These are phyloP conservation scores for Mycteria americana DNA, from an alignment of 2,797 vertebrate genomes.

Conservation along the genomic window DNA sequence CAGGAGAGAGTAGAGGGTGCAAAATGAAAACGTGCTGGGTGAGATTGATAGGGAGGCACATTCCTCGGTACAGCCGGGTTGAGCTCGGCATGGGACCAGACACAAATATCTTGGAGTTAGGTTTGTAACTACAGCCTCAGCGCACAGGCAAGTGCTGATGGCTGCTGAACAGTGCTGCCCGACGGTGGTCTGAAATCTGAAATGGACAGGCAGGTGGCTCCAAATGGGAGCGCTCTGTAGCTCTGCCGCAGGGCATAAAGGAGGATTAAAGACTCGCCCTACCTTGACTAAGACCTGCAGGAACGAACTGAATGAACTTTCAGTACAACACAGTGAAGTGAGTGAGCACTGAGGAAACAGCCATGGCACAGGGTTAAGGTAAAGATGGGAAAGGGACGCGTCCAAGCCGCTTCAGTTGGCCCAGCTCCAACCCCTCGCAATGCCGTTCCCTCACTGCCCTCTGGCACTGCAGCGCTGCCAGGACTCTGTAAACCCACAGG, in stretches of 20 bases:
- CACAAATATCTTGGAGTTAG: neutral
- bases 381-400: neutral
- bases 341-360: neutral
- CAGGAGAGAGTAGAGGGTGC: neutral
- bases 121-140: neutral
- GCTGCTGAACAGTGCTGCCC: neutral
- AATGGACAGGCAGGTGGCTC: neutral
- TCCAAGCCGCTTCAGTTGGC: neutral
- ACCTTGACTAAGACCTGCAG: neutral
- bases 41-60: rapidly evolving
- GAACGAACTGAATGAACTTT: neutral
- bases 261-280: neutral
- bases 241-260: neutral
- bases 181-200: neutral
- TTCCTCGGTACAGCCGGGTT: rapidly evolving
- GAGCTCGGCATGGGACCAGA: rapidly evolving
- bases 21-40: neutral
- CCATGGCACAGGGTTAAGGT: rapidly evolving
- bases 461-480: neutral
- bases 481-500: neutral
- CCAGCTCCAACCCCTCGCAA: neutral
- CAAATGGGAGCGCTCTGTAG: neutral
- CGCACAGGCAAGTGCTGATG: neutral
- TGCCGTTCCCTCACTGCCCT: neutral
- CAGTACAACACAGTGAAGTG: neutral